phyloP scores from a whole-genome alignment of 1,140 invertebrate species.

The Nymphalis io region DNA sequence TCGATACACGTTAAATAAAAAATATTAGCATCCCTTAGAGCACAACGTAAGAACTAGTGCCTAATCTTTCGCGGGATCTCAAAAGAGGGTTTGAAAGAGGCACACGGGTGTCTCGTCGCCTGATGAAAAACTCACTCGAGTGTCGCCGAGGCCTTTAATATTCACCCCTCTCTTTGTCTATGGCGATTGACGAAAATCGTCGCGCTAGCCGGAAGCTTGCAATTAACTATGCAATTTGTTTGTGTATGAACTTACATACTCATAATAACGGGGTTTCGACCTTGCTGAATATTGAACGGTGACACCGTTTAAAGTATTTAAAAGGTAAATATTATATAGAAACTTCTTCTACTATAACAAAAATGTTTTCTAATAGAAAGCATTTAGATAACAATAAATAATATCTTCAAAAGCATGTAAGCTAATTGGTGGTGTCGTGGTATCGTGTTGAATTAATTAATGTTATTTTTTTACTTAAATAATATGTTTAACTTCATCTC shows the following conservation, averaged over 20 bases:
- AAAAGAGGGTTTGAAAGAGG: constrained; percentile 72
- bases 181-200: constrained; percentile 77
- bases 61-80: constrained; percentile 77
- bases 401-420: no score
- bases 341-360: no score
- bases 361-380: no score
- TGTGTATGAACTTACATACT: neutral
- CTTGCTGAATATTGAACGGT: constrained; percentile 3
- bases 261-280: constrained; percentile 17
- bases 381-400: no score
- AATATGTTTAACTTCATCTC: no score
- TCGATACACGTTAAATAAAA: neutral
- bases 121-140: constrained; percentile 74
- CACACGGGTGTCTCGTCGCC: constrained; percentile 59
- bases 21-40: constrained; percentile 23
- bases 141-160: constrained; percentile 71
- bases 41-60: constrained; percentile 70
- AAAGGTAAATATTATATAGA: no score
- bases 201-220: constrained; percentile 42
- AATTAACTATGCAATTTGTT: constrained; percentile 49
- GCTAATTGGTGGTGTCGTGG: no score
- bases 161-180: constrained; percentile 73
- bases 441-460: no score
- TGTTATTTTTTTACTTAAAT: no score
- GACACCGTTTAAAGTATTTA: neutral